Percentiles rank a stretch among this genome's conserved stretches.
Evolutionary conservation across 2,797 vertebrate genomes (phyloP).

Genomic region (Sparidentex hasta): DNA sequence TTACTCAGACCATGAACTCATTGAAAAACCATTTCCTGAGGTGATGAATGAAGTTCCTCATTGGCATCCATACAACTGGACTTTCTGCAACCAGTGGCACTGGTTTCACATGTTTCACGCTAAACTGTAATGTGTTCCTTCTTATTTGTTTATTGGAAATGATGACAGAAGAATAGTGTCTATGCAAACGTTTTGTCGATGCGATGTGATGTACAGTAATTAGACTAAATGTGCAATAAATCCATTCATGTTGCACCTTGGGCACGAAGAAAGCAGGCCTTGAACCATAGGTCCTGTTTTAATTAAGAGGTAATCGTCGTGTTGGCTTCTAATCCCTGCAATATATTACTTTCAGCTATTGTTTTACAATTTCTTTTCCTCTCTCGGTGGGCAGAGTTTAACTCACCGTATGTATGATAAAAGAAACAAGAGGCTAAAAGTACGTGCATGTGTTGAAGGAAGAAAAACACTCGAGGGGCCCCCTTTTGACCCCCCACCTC

Average conservation of each 20-base stretch:
- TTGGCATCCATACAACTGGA: too few relatives aligned
- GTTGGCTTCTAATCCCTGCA: constrained; percentile 13
- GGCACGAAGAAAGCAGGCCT: constrained; percentile 14
- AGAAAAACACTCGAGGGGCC: background rate
- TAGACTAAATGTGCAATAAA: background rate
- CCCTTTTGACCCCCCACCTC: background rate
- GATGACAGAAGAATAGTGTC: background rate
- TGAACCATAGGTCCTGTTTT: constrained; percentile 29
- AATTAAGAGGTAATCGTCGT: constrained; percentile 27
- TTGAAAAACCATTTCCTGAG: too few relatives aligned
- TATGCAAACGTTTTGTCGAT: background rate
- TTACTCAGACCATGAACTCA: too few relatives aligned
- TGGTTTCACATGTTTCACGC: too few relatives aligned
- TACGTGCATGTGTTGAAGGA: background rate
- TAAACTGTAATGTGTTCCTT: too few relatives aligned
- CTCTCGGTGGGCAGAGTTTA: background rate
- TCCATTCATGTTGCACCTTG: constrained; percentile 3
- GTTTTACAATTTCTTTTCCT: background rate
- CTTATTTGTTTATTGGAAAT: background rate
- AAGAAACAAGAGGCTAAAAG: background rate
- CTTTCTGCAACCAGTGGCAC: too few relatives aligned
- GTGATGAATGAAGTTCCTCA: too few relatives aligned
- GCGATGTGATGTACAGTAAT: background rate
- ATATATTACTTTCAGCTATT: background rate
- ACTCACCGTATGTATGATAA: background rate